A percentile compares a stretch with the other conserved stretches of the same genome.
Conservation (phyloP, 2,888 invertebrate genomes). For the Ichneumon xanthorius region DNA sequence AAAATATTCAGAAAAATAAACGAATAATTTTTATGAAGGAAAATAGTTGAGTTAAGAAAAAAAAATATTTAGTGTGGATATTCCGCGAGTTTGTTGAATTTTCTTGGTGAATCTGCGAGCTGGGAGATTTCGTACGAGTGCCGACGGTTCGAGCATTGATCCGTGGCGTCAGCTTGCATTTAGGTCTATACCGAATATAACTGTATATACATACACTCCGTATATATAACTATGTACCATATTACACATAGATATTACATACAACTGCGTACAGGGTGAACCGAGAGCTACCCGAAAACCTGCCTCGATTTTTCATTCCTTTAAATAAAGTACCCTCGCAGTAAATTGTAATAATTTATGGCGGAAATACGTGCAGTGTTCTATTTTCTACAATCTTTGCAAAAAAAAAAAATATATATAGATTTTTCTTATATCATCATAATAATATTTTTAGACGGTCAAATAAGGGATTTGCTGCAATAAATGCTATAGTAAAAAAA, state of each 20-base stretch:
- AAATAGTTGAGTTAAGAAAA: too few relatives aligned
- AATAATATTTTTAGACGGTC: too few relatives aligned
- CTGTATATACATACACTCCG: conserved; percentile 48
- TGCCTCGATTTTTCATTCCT: neutral
- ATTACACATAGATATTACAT: conserved; percentile 42
- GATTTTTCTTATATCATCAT: too few relatives aligned
- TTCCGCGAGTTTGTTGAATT: neutral
- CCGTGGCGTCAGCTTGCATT: conserved; percentile 84
- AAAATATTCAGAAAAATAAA: too few relatives aligned
- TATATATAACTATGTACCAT: conserved; percentile 36
- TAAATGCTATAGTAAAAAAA: too few relatives aligned
- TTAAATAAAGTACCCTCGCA: neutral
- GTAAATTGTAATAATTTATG: too few relatives aligned
- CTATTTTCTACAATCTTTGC: too few relatives aligned
- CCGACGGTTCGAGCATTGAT: conserved; percentile 82
- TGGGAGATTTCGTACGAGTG: conserved; percentile 73
- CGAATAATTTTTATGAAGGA: too few relatives aligned
- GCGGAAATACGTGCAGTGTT: too few relatives aligned
- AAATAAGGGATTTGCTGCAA: too few relatives aligned
- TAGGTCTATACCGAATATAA: conserved; percentile 79
- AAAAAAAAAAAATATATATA: too few relatives aligned
- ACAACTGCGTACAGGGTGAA: conserved; percentile 3
- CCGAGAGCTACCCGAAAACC: conserved; percentile 24
- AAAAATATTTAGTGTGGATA: neutral
- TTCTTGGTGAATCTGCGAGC: conserved; percentile 45